A percentile compares a stretch with the other conserved stretches of the same genome.
These are phyloP conservation scores for Schizopygopsis pylzovi DNA, from an alignment of 2,797 vertebrate genomes.

Conservation along the genomic window DNA sequence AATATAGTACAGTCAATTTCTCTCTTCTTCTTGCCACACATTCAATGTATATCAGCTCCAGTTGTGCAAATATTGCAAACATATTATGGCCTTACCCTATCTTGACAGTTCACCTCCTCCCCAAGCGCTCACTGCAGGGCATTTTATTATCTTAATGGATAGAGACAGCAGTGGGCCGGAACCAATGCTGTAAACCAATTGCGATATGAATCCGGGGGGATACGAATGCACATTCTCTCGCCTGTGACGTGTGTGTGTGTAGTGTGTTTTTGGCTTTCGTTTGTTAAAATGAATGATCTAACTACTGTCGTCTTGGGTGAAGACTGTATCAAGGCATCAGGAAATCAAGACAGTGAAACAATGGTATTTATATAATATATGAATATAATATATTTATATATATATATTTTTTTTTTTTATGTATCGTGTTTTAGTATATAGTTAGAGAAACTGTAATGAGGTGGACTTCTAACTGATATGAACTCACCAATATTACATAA, in stretches of 20 bases:
- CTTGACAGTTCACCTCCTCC: conserved; percentile 60
- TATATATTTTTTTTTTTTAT: too few species aligned
- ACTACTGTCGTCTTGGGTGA: conserved; percentile 45
- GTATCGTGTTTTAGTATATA: neutral
- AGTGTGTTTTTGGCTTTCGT: conserved; percentile 24
- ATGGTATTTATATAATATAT: too few species aligned
- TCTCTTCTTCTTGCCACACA: conserved; percentile 28
- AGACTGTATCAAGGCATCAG: conserved; percentile 30
- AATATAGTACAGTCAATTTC: conserved; percentile 43
- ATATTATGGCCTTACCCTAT: conserved; percentile 54
- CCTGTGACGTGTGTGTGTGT: conserved; percentile 40
- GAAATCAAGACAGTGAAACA: conserved; percentile 7
- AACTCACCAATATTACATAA: neutral
- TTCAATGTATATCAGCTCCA: conserved; percentile 47
- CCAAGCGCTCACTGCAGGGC: conserved; percentile 47
- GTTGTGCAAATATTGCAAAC: conserved; percentile 52
- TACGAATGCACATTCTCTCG: conserved; percentile 35
- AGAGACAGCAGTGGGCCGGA: conserved; percentile 75
- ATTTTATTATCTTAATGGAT: conserved; percentile 73
- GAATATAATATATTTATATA: neutral
- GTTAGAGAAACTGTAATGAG: neutral
- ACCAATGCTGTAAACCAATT: conserved; percentile 77
- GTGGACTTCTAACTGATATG: neutral
- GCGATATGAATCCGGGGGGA: conserved; percentile 76
- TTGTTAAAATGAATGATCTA: conserved; percentile 42